These are phyloP conservation scores for Sitobion miscanthi DNA, from an alignment of 1,140 invertebrate genomes.

Conservation along the genomic window DNA sequence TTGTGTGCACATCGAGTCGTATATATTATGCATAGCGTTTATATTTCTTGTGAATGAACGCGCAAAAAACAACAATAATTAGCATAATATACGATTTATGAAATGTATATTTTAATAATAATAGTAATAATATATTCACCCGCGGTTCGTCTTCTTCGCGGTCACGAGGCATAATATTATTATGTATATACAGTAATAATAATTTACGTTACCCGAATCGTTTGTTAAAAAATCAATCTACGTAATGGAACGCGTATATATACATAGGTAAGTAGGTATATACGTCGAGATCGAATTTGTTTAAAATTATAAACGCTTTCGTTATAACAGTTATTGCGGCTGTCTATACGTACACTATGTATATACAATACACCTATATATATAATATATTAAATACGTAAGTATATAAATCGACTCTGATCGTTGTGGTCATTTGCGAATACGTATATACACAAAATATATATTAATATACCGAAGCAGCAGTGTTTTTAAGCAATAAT, in stretches of 20 bases:
- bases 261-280: not conserved
- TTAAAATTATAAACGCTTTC: not conserved
- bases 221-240: conserved; percentile 11
- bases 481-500: not conserved
- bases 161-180: not conserved
- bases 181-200: not conserved
- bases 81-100: conserved; percentile 1
- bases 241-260: not conserved
- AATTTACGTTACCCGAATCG: not conserved
- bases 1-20: no score
- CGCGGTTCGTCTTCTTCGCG: not conserved
- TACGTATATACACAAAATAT: no score
- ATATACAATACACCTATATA: not conserved
- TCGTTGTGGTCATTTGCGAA: not conserved
- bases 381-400: not conserved
- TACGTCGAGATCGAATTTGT: not conserved
- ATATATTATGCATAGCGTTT: not conserved
- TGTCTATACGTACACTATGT: no score
- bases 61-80: conserved; percentile 1
- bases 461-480: not conserved
- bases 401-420: not conserved
- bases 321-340: not conserved
- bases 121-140: not conserved
- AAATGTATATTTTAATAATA: not conserved
- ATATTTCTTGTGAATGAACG: not conserved